Conservation (phyloP, 2,113 vertebrate species). For the Peromyscus maniculatus region DNA sequence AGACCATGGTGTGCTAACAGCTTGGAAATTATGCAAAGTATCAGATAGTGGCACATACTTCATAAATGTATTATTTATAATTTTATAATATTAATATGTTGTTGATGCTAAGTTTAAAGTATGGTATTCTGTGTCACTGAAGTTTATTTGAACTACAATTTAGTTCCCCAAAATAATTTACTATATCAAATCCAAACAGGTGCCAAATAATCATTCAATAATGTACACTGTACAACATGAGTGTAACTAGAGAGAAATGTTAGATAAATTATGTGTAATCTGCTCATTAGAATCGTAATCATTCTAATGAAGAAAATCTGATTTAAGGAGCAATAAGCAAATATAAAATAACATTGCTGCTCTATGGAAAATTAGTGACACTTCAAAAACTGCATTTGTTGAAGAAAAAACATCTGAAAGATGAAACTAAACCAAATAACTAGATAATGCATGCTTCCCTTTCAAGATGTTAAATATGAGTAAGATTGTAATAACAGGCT, state of each 20-base stretch:
- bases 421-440: not conserved
- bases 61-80: not conserved
- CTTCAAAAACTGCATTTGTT: constrained; percentile 46
- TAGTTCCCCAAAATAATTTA: not conserved
- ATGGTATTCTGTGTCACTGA: not conserved
- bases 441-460: not conserved
- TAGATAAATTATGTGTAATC: constrained; percentile 26
- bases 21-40: not conserved
- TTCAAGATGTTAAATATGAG: not conserved
- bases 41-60: not conserved
- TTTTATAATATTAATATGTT: constrained; percentile 4
- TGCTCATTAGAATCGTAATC: not conserved
- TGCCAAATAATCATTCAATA: not conserved
- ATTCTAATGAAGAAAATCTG: constrained; percentile 33
- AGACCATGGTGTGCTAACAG: not conserved
- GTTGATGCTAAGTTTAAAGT: constrained; percentile 52
- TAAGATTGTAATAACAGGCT: not conserved
- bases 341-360: not conserved
- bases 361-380: not conserved
- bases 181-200: constrained; percentile 18
- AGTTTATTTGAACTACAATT: constrained; percentile 46
- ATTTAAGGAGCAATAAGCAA: not conserved
- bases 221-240: not conserved
- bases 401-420: constrained; percentile 12
- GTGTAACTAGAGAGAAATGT: constrained; percentile 5